Base-by-base conservation (phyloP, 2,797 vertebrate species). In the Capromys pilorides region DNA sequence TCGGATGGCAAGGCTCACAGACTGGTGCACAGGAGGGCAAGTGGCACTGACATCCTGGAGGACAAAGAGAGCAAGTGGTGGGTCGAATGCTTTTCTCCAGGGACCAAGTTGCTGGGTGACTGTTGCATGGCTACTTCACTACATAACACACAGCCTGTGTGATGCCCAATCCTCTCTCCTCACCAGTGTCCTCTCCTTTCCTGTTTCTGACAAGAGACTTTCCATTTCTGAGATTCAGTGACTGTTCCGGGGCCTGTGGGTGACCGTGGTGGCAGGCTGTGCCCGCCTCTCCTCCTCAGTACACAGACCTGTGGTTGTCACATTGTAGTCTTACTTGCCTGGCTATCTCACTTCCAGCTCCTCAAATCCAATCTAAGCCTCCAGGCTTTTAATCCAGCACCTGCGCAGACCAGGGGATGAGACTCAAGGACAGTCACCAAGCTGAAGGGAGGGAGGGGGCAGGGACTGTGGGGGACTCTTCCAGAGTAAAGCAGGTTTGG, bases 221-320 rank as follows among this genome's bases (percentile, higher is more conserved):
- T 67, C 66, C 10, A 0, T 16, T 78, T 73, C 86, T 89, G 49
- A 22, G 41, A 78, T 90, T 83, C 31, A 10, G 6, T 10, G 11
- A 13, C 62, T 2, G 24, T 18, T 54, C 31, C 0, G 0, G 73
- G 83, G 73, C 31, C 45, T 4, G 3, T 24, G 12, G 0, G 0
- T 9, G 28, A 22, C 62, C 14, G 28, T 71, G 26, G 45, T 69
- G 66, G 57, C 16, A 19, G 41, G 67, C 54, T 39, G 18, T 13
- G 1, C 41, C 8, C 28, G 39, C 21, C 77, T 49, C 57, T 6
- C 1, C 6, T 73, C 13, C 49, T 79, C 26, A 6, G 45, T 4
- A 24, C 10, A 41, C 16, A 19, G 69, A 78, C 19, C 83, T 73
- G 14, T 49, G 16, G 9, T 41, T 82, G 75, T 79, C 39, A 33